phyloP scores from a whole-genome alignment of 2,797 vertebrate genomes.

The Chaetodon trifasciatus region DNA sequence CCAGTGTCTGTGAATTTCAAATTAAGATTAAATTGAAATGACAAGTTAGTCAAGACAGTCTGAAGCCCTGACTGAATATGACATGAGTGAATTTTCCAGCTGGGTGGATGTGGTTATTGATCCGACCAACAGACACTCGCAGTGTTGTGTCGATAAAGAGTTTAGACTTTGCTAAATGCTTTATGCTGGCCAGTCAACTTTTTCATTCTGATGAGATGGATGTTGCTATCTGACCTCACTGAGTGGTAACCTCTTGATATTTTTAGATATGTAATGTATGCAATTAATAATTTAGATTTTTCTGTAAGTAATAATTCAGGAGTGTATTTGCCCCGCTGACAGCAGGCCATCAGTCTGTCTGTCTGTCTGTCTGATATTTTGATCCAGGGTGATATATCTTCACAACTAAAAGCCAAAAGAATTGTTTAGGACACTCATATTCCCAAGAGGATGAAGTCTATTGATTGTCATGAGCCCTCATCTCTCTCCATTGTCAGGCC shows the following conservation, averaged over 20 bases:
- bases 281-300: constrained; percentile 22
- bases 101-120: constrained; percentile 62
- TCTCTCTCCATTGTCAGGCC: not conserved
- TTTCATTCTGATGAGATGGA: constrained; percentile 9
- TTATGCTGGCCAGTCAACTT: constrained; percentile 11
- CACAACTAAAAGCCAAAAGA: not conserved
- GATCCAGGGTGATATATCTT: not conserved
- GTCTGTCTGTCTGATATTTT: not conserved
- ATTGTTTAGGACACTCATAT: not conserved
- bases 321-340: not conserved
- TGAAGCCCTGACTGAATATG: constrained; percentile 52
- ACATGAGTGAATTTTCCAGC: constrained; percentile 62
- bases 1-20: constrained; percentile 28
- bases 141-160: not conserved
- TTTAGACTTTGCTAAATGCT: constrained; percentile 34
- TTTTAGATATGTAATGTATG: constrained; percentile 29
- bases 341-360: not conserved
- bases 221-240: constrained; percentile 18
- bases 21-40: constrained; percentile 59
- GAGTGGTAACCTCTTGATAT: not conserved
- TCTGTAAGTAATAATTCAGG: constrained; percentile 26
- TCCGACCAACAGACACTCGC: constrained; percentile 42
- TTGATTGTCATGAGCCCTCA: not conserved
- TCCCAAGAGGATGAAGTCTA: not conserved
- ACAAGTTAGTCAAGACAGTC: constrained; percentile 41